Base-by-base conservation (phyloP, 2,113 vertebrate genomes). In the Ailurus styani region DNA sequence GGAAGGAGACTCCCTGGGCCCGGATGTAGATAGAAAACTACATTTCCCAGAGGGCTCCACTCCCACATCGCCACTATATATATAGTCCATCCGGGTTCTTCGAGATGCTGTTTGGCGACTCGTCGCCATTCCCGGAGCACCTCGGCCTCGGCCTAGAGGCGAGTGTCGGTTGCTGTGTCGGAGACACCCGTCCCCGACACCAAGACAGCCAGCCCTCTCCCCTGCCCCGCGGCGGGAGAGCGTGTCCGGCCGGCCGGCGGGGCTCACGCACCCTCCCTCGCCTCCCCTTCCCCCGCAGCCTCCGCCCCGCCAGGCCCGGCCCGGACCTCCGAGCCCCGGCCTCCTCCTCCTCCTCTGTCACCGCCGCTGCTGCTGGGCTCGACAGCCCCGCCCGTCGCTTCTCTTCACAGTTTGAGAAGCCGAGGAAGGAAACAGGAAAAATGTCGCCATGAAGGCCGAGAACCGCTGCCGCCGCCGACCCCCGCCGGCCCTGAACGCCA, bases 381-480 rank as follows among this genome's bases (percentile, higher is more conserved):
- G 20, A 84, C 90, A 97, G 97, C 97, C 98, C 60, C 96, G 68
- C 95, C 83, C 86, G 91, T 90, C 82, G 95, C 96, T 97, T 98
- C 97, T 73, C 97, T 37, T 95, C 13, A 96, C 97, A 87, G 72
- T 98, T 98, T 95, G 97, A 98, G 97, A 98, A 97, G 87, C 97
- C 31, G 12, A 98, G 87, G 84, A 97, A 97, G 97, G 97, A 98
- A 98, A 97, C 97, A 98, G 98, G 98, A 99, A 99, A 98, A 99
- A 99, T 99, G 99, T 99, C 99, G 99, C 99, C 99, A 99, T 99
- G 98, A 99, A 99, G 99, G 96, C 98, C 98, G 99, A 99, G 99
- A 99, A 98, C 97, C 98, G 96, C 98, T 97, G 98, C 98, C 98
- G 98, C 99, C 99, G 99, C 98, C 98, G 98, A 97, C 99, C 98